Evolutionary conservation across 2,888 invertebrate species (phyloP).

Genomic region (Carpatolechia fugitivella): DNA sequence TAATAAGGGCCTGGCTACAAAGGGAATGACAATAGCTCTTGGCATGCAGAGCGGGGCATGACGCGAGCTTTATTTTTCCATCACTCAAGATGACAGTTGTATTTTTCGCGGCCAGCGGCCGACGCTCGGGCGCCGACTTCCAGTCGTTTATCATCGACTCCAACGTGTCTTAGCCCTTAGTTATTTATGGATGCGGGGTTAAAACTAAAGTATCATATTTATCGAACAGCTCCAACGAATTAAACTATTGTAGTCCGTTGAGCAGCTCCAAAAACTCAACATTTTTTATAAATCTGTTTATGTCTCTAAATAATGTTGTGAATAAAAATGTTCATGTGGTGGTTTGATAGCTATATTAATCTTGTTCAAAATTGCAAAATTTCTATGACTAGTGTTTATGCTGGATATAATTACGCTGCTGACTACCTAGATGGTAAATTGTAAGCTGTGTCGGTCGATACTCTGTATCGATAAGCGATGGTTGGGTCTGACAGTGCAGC

Average conservation of each 20-base stretch:
- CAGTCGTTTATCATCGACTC: constrained; percentile 72
- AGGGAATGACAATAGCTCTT: constrained; percentile 63
- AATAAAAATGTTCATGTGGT: no score
- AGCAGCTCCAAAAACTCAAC: no score
- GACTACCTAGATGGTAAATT: constrained; percentile 22
- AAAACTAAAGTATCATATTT: constrained; percentile 43
- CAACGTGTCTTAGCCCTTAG: constrained; percentile 55
- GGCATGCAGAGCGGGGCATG: constrained; percentile 69
- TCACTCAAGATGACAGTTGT: constrained; percentile 77
- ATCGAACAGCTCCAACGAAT: constrained; percentile 21
- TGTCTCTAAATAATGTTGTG: no score
- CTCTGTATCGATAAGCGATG: constrained; percentile 30
- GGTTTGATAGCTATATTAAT: no score
- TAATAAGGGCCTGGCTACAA: constrained; percentile 61
- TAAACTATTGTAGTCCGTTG: background rate
- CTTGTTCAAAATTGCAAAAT: no score
- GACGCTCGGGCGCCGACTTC: constrained; percentile 66
- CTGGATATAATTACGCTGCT: no score
- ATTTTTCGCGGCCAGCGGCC: constrained; percentile 74
- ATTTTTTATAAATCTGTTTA: no score
- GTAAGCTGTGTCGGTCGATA: constrained; percentile 35
- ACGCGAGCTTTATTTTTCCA: constrained; percentile 71
- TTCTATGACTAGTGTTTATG: no score
- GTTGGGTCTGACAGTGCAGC: constrained; percentile 44
- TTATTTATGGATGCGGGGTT: constrained; percentile 57